These are phyloP conservation scores for Tachyglossus aculeatus DNA, from an alignment of 2,797 vertebrate genomes.

Conservation along the genomic window DNA sequence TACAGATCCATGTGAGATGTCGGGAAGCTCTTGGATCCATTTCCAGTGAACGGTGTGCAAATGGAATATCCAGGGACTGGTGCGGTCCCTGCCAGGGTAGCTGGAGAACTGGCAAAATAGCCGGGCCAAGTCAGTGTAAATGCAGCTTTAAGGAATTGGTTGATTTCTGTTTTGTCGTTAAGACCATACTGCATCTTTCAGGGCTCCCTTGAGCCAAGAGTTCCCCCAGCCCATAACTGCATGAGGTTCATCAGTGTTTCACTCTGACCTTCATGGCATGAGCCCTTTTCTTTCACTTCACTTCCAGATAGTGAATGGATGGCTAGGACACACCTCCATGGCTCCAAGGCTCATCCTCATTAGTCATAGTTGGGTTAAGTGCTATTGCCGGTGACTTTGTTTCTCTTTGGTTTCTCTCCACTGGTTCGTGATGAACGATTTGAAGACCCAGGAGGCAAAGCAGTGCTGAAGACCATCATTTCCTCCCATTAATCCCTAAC, in stretches of 20 bases:
- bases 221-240: neutral
- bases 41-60: neutral
- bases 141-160: neutral
- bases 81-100: neutral
- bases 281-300: rapidly evolving
- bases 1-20: rapidly evolving
- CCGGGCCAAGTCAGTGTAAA: neutral
- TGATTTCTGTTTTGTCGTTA: no score
- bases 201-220: no score
- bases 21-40: neutral
- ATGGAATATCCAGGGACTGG: neutral
- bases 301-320: neutral
- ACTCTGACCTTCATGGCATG: neutral
- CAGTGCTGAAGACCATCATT: neutral
- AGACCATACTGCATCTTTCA: no score
- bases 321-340: neutral
- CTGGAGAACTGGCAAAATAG: neutral
- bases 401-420: neutral
- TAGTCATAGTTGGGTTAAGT: neutral
- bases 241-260: neutral
- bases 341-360: neutral
- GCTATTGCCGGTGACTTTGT: neutral
- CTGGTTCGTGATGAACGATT: neutral
- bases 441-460: neutral
- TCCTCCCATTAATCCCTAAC: neutral